Evolutionary conservation across 2,888 invertebrate species (phyloP), one percentile per base, ranked within the genome.

Genomic region (Pomacea canaliculata): DNA sequence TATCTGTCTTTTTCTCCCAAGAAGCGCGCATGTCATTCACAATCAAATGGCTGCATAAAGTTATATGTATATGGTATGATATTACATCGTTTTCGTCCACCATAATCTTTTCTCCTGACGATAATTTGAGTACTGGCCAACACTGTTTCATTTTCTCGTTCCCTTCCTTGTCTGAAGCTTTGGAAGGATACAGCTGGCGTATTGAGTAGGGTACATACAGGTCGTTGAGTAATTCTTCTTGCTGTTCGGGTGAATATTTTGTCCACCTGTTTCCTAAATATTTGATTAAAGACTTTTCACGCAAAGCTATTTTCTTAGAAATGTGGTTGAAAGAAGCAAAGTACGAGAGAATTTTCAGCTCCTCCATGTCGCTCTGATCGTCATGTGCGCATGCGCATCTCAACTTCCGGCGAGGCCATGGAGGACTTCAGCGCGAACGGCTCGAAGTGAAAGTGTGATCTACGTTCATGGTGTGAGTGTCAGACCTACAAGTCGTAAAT

Each of bases 71-170:
- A 23, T 23, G 23, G 23, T 37, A 37, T 37, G 5, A 37, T 79
- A 86, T 85, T 82, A 87, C 88, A 78, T 89, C 89, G 81, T 87
- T 87, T 79, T 92, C 92, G 81, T 93, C 93, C 16, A 92, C 91
- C 66, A 93, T 90, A 78, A 92, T 92, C 85, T 92, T 92, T 87
- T 92, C 91, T 60, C 92, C 93, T 77, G 92, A 92, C 16, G 85
- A 84, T 76, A 93, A 90, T 56, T 90, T 89, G 13, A 93, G 85
- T 78, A 91, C 91, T 0, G 93, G 93, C 86, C 92, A 93, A 81
- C 91, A 92, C 16, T 92, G 90, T 7, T 56, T 56, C 65, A 81
- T 82, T 62, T 83, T 79, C 13, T 80, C 79, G 19, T 79, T 56
- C 59, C 71, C 76, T 72, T 86, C 82, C 63, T 78, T 79, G 18